Evolutionary conservation across 2,113 vertebrate species (phyloP).

Genomic region (human (Homo sapiens)): GRCh38 chrY:26318001-26318500

Average conservation of each 20-base stretch:
- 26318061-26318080: slow-evolving; percentile 47
- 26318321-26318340: background rate
- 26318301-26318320: background rate
- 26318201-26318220: background rate
- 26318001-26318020: background rate
- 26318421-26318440: background rate
- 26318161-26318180: slow-evolving; percentile 36
- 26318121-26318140: slow-evolving; percentile 41
- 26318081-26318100: background rate
- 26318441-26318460: background rate
- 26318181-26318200: background rate
- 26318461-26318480: background rate
- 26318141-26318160: slow-evolving; percentile 33
- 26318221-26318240: background rate
- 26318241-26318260: background rate
- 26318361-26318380: background rate
- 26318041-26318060: background rate
- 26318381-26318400: background rate
- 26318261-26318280: background rate
- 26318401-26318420: background rate
- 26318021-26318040: background rate
- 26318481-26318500: background rate
- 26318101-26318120: slow-evolving; percentile 58
- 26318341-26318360: background rate
- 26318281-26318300: background rate